phyloP scores from a whole-genome alignment of 1,140 invertebrate genomes.

The Drosophila jambulina region DNA sequence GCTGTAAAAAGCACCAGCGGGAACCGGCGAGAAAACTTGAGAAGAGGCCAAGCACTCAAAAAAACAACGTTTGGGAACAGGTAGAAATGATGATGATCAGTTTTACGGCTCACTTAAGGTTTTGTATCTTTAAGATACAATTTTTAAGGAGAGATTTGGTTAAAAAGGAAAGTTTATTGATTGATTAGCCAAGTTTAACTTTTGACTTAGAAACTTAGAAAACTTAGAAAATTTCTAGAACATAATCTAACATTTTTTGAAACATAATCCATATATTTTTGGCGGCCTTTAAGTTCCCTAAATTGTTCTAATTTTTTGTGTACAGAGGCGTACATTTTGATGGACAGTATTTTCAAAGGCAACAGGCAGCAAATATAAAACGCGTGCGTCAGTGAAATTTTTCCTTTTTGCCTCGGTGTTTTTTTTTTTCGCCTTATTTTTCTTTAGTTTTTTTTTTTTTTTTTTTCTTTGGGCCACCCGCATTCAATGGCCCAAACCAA shows the following conservation, averaged over 20 bases:
- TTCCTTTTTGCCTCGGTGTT: slow-evolving; percentile 30
- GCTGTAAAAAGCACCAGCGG: slow-evolving; percentile 66
- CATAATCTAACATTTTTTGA: background rate
- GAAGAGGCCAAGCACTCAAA: slow-evolving; percentile 22
- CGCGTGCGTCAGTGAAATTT: slow-evolving; percentile 76
- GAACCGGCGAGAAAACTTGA: slow-evolving; percentile 48
- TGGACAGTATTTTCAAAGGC: slow-evolving; percentile 14
- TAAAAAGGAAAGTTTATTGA: background rate
- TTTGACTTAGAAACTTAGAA: background rate
- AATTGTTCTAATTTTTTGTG: background rate
- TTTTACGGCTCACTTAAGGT: background rate
- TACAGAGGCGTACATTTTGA: slow-evolving; percentile 49
- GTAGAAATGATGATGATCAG: background rate
- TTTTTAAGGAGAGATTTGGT: background rate
- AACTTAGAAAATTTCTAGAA: no score
- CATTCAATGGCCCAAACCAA: slow-evolving; percentile 34
- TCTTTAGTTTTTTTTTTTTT: slow-evolving; percentile 19
- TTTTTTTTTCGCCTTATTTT: slow-evolving; percentile 29
- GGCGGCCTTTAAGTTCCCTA: background rate
- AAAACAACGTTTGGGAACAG: slow-evolving; percentile 2
- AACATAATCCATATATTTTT: background rate
- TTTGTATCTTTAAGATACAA: background rate
- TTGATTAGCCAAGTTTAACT: background rate
- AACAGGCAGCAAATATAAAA: slow-evolving; percentile 30
- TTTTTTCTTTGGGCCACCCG: slow-evolving; percentile 57